A percentile compares a stretch with the other conserved stretches of the same genome.
These are phyloP conservation scores for Dryobotodes eremita DNA, from an alignment of 2,888 invertebrate genomes.

Conservation along the genomic window DNA sequence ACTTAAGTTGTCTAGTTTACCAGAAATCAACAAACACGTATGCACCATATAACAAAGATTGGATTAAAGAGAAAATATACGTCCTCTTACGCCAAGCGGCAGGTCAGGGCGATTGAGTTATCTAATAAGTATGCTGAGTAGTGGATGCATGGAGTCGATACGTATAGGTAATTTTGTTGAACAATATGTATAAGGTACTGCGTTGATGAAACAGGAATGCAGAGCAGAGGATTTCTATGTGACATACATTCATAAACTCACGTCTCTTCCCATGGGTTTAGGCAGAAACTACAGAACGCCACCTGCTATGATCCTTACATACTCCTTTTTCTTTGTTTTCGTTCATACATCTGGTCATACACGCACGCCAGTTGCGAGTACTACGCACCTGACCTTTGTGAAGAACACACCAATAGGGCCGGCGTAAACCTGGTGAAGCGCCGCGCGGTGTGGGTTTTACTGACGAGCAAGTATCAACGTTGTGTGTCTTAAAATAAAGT, in stretches of 20 bases:
- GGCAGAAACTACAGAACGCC: neutral
- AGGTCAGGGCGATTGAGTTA: constrained; percentile 88
- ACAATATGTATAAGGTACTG: neutral
- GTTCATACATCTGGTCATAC: neutral
- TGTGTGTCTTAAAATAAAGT: neutral
- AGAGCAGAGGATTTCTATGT: neutral
- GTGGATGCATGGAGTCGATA: constrained; percentile 39
- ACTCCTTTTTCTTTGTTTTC: neutral
- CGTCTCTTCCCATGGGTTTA: neutral
- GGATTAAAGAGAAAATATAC: constrained; percentile 99
- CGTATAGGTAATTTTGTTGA: constrained; percentile 6
- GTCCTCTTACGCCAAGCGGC: constrained; percentile 98
- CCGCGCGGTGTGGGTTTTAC: neutral
- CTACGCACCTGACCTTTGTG: neutral
- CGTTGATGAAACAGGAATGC: neutral
- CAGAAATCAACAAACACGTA: constrained; percentile 99
- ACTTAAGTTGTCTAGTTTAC: constrained; percentile 98
- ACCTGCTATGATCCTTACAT: too few relatives aligned
- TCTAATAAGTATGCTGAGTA: constrained; percentile 5
- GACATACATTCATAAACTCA: neutral
- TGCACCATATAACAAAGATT: constrained; percentile 99
- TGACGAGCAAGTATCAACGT: neutral
- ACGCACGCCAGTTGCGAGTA: neutral
- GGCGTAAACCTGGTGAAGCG: too few relatives aligned
- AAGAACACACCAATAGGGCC: neutral